These are phyloP conservation scores for Ectobius pallidus DNA, from an alignment of 2,888 invertebrate genomes.

Conservation along the genomic window DNA sequence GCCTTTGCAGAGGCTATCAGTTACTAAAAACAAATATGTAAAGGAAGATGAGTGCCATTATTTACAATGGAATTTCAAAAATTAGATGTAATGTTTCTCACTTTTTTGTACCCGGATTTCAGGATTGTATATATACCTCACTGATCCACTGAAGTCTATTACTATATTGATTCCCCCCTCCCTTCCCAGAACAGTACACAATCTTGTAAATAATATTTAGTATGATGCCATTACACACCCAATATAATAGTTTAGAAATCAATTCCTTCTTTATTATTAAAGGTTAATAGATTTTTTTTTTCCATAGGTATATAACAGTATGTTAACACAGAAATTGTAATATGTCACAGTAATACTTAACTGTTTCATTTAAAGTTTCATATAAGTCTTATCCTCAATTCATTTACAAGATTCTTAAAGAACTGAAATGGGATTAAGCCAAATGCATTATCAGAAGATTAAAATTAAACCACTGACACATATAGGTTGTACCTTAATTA, in stretches of 20 bases:
- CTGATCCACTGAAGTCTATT: slow-evolving; percentile 7
- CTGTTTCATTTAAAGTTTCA: neutral
- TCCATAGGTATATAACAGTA: neutral
- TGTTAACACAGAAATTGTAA: slow-evolving; percentile 10
- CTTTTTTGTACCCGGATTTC: neutral
- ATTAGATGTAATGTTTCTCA: neutral
- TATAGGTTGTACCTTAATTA: slow-evolving; percentile 4
- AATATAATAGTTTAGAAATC: slow-evolving; percentile 19
- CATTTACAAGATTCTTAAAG: slow-evolving; percentile 4
- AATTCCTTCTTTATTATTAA: slow-evolving; percentile 23
- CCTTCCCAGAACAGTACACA: neutral
- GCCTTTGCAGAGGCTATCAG: neutral
- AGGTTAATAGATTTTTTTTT: slow-evolving; percentile 11
- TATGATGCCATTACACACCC: slow-evolving; percentile 20
- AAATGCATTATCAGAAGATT: slow-evolving; percentile 20
- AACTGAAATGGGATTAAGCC: slow-evolving; percentile 8
- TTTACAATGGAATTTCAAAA: neutral
- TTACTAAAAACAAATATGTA: neutral
- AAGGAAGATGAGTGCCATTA: neutral
- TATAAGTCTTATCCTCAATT: neutral
- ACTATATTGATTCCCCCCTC: neutral
- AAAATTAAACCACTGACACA: slow-evolving; percentile 12
- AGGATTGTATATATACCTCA: neutral
- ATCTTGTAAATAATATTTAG: slow-evolving; percentile 10
- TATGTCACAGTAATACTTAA: slow-evolving; percentile 14